phyloP scores from a whole-genome alignment of 2,888 invertebrate genomes.

The Ennomos erosarius region DNA sequence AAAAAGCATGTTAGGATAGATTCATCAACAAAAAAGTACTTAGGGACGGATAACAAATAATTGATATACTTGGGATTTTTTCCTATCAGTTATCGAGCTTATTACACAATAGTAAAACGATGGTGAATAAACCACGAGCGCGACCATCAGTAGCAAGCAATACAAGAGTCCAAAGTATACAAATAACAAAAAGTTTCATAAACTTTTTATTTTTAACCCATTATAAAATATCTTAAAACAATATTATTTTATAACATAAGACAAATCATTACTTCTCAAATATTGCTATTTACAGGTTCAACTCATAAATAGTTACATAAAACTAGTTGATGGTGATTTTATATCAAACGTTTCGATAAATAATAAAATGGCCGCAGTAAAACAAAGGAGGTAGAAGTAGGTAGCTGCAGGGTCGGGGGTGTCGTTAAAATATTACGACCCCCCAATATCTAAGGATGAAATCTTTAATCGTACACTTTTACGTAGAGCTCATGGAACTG shows the following conservation, averaged over 20 bases:
- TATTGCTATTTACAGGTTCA: constrained; percentile 51
- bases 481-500: constrained; percentile 68
- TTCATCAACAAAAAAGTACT: no score
- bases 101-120: no score
- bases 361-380: constrained; percentile 79
- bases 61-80: no score
- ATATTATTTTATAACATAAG: neutral
- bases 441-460: constrained; percentile 77
- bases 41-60: no score
- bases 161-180: no score
- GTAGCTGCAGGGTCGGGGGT: constrained; percentile 62
- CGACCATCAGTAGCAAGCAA: no score
- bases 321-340: constrained; percentile 73
- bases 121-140: no score
- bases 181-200: no score
- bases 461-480: constrained; percentile 79
- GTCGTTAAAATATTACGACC: constrained; percentile 83
- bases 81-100: no score
- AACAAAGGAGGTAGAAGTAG: constrained; percentile 65
- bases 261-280: constrained; percentile 20
- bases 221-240: no score
- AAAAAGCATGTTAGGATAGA: no score
- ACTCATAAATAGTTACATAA: constrained; percentile 72
- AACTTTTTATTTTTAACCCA: no score
- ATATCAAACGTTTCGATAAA: constrained; percentile 80